These are phyloP conservation scores for Tricholauxania praeusta DNA, from an alignment of 2,888 invertebrate genomes.

Conservation along the genomic window DNA sequence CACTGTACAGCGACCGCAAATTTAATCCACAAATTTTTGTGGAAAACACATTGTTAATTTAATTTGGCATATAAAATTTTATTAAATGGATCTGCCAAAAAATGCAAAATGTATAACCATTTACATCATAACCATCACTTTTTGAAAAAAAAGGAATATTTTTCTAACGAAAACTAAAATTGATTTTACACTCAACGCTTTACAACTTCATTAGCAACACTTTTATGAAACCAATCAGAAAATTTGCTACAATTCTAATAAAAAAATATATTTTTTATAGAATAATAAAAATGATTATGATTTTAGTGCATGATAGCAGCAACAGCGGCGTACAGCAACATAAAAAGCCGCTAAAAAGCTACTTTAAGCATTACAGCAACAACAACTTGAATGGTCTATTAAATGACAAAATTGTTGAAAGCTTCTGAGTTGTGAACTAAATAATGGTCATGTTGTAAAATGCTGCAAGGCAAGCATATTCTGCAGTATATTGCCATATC, in stretches of 20 bases:
- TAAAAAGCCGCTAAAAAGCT: slow-evolving; percentile 8
- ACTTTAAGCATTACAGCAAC: not conserved
- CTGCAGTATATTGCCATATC: slow-evolving; percentile 4
- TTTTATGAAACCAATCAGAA: not conserved
- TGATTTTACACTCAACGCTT: too few relatives aligned
- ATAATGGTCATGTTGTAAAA: slow-evolving; percentile 3
- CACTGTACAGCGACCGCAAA: too few relatives aligned
- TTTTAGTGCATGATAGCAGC: too few relatives aligned
- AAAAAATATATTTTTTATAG: not conserved
- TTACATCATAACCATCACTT: too few relatives aligned
- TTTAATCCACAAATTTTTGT: too few relatives aligned
- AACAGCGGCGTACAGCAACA: not conserved
- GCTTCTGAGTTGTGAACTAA: slow-evolving; percentile 5
- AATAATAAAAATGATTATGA: slow-evolving; percentile 5
- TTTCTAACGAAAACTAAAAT: too few relatives aligned
- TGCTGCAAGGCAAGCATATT: not conserved
- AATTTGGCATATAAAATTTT: not conserved
- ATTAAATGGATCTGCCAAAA: too few relatives aligned
- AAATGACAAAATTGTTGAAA: not conserved
- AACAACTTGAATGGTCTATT: not conserved
- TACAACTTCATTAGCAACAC: too few relatives aligned
- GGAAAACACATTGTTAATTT: not conserved
- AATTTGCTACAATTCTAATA: not conserved
- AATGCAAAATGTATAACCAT: too few relatives aligned
- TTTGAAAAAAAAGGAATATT: too few relatives aligned